Evolutionary conservation across 2,888 invertebrate genomes (phyloP).

Genomic region (Strigamia maritima): DNA sequence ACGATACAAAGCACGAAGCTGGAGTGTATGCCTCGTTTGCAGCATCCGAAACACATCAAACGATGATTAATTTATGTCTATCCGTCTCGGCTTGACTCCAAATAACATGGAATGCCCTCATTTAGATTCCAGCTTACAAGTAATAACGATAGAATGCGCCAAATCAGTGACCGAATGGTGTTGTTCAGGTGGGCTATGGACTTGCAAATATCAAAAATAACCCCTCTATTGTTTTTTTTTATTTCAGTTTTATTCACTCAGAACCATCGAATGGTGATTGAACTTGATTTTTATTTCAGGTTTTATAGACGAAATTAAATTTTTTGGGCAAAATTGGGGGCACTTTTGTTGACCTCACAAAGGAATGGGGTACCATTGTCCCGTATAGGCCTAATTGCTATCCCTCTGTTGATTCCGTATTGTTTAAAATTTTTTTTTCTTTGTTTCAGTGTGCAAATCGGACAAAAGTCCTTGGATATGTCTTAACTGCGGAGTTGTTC

Average conservation of each 20-base stretch:
- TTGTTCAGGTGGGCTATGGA: neutral
- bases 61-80: neutral
- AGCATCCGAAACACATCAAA: neutral
- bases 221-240: neutral
- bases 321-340: neutral
- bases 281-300: neutral
- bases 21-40: neutral
- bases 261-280: neutral
- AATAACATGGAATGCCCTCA: constrained; percentile 52
- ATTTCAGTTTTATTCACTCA: neutral
- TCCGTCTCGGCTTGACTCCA: neutral
- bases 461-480: constrained; percentile 71
- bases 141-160: constrained; percentile 49
- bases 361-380: constrained; percentile 9
- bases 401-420: neutral
- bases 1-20: neutral
- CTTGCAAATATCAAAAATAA: neutral
- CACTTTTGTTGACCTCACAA: neutral
- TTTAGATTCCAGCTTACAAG: constrained; percentile 47
- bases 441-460: constrained; percentile 51
- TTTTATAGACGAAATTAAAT: neutral
- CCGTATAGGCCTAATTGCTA: neutral
- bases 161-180: constrained; percentile 45
- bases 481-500: constrained; percentile 67
- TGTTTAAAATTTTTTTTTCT: constrained; percentile 38